Evolutionary conservation across 2,113 vertebrate species (phyloP), one percentile per base, ranked within the genome.

Genomic region (Sander vitreus): DNA sequence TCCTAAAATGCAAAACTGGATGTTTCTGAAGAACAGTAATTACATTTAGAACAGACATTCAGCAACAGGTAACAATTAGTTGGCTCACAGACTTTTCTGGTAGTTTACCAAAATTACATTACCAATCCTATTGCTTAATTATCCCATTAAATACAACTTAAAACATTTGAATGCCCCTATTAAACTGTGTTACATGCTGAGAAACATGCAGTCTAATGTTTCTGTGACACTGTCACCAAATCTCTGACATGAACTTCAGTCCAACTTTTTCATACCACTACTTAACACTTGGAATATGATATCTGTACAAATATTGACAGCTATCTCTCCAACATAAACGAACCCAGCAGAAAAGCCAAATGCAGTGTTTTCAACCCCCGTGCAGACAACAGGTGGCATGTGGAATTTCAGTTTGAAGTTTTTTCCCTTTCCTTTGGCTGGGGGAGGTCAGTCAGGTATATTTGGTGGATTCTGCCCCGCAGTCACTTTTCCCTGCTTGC

Each of bases 391-490:
- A 2, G 10, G 14, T 0, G 4, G 27, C 10, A 36, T 13, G 13
- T 12, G 19, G 64, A 68, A 51, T 13, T 39, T 76, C 11, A 6
- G 12, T 39, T 58, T 80, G 51, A 76, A 55, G 63, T 33, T 58
- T 45, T 71, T 43, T 5, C n/a, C 23, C 55, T 43, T 72, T 69
- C 73, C 80, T 48, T 83, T 77, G 71, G 75, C 66, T 48, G 59
- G 45, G 63, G 60, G 64, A 89, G 47, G 54, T 81, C 78, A 33
- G 73, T 74, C 69, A 62, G 59, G 69, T 80, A 16, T 67, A 45
- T 69, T 83, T 76, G 62, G 50, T 54, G 55, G 66, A 64, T 62
- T 53, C 9, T 21, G 39, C 58, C 73, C 51, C 69, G 30, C 33
- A 50, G 69, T 51, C 51, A 69, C 16, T 15, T 47, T 43, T 50